These are phyloP conservation scores for Microcebus lehilahytsara DNA, from an alignment of 2,113 vertebrate genomes.

Conservation along the genomic window DNA sequence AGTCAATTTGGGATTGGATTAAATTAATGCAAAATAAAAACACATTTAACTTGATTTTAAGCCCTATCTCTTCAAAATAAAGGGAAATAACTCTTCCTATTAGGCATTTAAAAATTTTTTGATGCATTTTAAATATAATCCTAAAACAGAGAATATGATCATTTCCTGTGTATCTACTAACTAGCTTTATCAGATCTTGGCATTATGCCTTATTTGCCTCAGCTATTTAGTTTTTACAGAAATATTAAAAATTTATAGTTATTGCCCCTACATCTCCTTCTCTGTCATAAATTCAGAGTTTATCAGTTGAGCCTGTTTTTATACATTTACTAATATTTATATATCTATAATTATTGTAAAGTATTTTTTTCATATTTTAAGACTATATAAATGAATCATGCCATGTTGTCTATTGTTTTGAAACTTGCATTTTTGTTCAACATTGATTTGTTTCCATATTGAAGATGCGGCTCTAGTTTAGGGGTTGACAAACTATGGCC, in stretches of 20 bases:
- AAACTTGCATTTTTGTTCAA: constrained; percentile 29
- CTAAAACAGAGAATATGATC: background rate
- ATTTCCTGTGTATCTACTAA: background rate
- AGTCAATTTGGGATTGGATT: background rate
- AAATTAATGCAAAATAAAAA: constrained; percentile 34
- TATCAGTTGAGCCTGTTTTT: background rate
- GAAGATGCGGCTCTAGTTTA: background rate
- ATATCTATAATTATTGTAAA: background rate
- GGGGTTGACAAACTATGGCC: background rate
- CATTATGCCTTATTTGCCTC: background rate
- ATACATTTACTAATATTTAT: background rate
- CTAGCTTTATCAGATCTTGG: constrained; percentile 20
- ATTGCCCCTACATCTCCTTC: background rate
- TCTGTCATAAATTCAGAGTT: constrained; percentile 46
- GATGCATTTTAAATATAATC: constrained; percentile 25
- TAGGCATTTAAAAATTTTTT: background rate
- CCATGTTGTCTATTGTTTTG: background rate
- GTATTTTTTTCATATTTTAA: constrained; percentile 15
- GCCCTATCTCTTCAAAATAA: constrained; percentile 34
- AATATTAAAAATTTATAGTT: background rate
- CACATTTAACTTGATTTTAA: constrained; percentile 46
- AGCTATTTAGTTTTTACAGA: constrained; percentile 15
- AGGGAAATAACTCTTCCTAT: background rate
- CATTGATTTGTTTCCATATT: background rate
- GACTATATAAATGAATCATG: background rate